Evolutionary conservation across 2,113 vertebrate genomes (phyloP).

Genomic region (human): DNA sequence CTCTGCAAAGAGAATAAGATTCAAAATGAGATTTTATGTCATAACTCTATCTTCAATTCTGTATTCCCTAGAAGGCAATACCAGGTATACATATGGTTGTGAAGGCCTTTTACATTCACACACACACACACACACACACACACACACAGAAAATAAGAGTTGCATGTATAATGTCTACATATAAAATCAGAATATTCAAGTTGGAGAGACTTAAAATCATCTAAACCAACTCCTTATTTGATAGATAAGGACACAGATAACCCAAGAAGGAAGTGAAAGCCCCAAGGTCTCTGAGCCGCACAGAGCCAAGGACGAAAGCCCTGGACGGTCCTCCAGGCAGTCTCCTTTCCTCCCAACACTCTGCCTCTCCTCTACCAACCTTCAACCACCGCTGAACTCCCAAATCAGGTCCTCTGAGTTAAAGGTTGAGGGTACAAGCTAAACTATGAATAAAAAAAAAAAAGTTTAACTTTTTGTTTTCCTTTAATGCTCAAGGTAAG

Average conservation of each 20-base stretch:
- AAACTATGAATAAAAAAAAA: neutral
- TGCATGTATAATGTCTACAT: neutral
- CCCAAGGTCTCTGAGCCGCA: neutral
- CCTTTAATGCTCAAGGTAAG: neutral
- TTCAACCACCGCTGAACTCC: neutral
- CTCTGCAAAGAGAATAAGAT: conserved; percentile 24
- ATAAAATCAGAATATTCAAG: conserved; percentile 15
- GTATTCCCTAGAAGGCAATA: neutral
- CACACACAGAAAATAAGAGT: neutral
- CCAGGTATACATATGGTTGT: neutral
- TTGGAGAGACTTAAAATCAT: conserved; percentile 24
- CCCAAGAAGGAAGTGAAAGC: neutral
- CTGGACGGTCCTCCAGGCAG: neutral
- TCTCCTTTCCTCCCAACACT: neutral
- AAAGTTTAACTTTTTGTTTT: neutral
- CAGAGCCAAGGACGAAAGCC: neutral
- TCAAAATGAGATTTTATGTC: conserved; percentile 31
- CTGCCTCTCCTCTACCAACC: neutral
- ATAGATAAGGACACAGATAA: neutral
- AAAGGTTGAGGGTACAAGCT: neutral
- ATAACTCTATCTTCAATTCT: conserved; percentile 20
- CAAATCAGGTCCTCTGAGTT: neutral
- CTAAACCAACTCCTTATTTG: neutral
- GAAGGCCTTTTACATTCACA: conserved; percentile 8
- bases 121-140: neutral